A percentile compares a stretch with the other conserved stretches of the same genome.
These are phyloP conservation scores for Cryptotis parvus DNA, from an alignment of 2,113 vertebrate species.

Conservation along the genomic window DNA sequence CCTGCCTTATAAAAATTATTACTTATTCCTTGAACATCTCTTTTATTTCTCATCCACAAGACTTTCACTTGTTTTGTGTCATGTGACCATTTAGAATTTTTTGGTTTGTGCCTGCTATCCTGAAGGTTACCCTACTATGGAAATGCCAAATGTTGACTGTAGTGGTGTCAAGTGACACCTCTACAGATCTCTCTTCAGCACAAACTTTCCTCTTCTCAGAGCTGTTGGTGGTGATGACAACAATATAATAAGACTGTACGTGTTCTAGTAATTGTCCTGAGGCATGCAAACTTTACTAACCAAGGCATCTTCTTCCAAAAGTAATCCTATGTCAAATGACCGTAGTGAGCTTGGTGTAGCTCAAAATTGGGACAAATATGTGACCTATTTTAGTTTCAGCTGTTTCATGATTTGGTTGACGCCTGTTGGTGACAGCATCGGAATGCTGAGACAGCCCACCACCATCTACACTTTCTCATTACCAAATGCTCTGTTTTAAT, in stretches of 20 bases:
- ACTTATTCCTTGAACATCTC: neutral
- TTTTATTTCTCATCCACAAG: neutral
- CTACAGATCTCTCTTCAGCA: neutral
- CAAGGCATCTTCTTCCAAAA: neutral
- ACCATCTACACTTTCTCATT: no score
- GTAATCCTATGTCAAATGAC: neutral
- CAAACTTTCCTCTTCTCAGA: neutral
- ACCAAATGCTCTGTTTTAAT: neutral
- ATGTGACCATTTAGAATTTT: neutral
- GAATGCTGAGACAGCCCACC: no score
- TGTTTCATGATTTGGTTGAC: neutral
- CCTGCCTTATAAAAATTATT: neutral
- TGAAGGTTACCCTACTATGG: neutral
- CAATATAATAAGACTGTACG: accelerated
- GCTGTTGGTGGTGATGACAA: accelerated
- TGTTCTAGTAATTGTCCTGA: neutral
- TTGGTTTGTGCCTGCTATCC: neutral
- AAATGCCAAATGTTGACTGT: neutral
- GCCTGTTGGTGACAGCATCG: neutral
- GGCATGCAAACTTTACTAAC: neutral
- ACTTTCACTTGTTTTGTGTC: neutral
- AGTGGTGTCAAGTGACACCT: accelerated
- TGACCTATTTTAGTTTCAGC: neutral
- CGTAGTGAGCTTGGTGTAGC: neutral
- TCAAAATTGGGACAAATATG: neutral